phyloP scores from a whole-genome alignment of 1,140 invertebrate species.

The Drosophila burlai region DNA sequence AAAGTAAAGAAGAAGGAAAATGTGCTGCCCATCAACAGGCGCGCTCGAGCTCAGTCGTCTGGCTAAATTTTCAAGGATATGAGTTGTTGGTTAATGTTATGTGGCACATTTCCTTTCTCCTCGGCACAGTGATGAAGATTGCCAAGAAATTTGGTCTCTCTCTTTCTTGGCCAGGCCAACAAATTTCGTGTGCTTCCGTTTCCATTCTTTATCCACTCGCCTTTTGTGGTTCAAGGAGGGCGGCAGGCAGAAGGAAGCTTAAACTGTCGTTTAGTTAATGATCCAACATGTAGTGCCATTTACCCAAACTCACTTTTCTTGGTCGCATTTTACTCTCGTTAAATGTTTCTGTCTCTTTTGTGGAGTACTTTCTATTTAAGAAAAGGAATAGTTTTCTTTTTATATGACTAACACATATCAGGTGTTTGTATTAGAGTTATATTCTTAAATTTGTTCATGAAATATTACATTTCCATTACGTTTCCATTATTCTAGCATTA shows the following conservation, averaged over 20 bases:
- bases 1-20: slow-evolving; percentile 31
- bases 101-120: slow-evolving; percentile 45
- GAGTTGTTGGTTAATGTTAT: slow-evolving; percentile 81
- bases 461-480: too few species aligned
- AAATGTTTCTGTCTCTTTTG: slow-evolving; percentile 43
- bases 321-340: slow-evolving; percentile 6
- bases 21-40: slow-evolving; percentile 74
- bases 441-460: too few species aligned
- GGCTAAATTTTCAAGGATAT: slow-evolving; percentile 69
- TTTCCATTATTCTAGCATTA: too few species aligned
- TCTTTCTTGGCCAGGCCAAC: slow-evolving; percentile 15
- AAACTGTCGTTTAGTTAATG: slow-evolving; percentile 80
- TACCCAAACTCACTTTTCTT: slow-evolving; percentile 19
- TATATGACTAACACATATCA: neutral
- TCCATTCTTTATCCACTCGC: slow-evolving; percentile 14
- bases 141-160: slow-evolving; percentile 46
- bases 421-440: too few species aligned
- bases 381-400: neutral
- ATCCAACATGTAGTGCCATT: slow-evolving; percentile 67
- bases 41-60: slow-evolving; percentile 26
- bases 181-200: slow-evolving; percentile 40
- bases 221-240: slow-evolving; percentile 13
- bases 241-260: slow-evolving; percentile 50
- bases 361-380: slow-evolving; percentile 48
- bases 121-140: slow-evolving; percentile 34